Evolutionary conservation across 2,797 vertebrate genomes (phyloP), one percentile per base, ranked within the genome.

Genomic region (Loris lydekkerianus): DNA sequence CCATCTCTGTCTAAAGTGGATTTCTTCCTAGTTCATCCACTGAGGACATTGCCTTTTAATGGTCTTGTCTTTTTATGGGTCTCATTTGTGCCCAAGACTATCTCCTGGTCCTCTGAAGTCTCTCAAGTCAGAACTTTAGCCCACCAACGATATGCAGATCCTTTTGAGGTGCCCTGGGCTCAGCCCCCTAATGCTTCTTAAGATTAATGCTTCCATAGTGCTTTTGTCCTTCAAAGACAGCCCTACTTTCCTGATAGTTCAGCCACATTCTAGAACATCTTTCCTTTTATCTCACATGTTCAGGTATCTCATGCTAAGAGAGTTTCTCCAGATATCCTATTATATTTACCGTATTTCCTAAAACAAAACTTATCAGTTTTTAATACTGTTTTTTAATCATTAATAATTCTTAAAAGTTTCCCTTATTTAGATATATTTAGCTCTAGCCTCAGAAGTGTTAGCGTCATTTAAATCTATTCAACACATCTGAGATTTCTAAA

Each of bases 381-480:
- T 76, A 84, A 86, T 90, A 86, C 40, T 78, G 27, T 60, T 96
- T 65, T 65, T 31, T 65, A 63, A 65, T 65, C 61, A 65, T 65
- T 65, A 65, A 65, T 65, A 65, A 65, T 65, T 65, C 27, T 65
- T 65, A 46, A 85, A 40, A 69, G 17, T 85, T 18, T 85, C 46
- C 15, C 43, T 61, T 56, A 56, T 86, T 76, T 65, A 86, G 53
- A 85, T 90, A 67, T 65, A 94, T 84, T 96, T 96, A 77, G 75
- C 80, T 40, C 63, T 27, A 81, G 15, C 23, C 60, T 91, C 72
- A 76, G 77, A 91, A 91, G 4, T 20, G 25, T 34, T 29, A 63
- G 27, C 14, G 11, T 63, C 61, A 29, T 63, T 78, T 83, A 61
- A 80, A 43, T 70, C 20, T 96, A 43, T 96, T 58, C 14, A 82